Evolutionary conservation across 2,797 vertebrate species (phyloP).

Genomic region (Champsocephalus esox): DNA sequence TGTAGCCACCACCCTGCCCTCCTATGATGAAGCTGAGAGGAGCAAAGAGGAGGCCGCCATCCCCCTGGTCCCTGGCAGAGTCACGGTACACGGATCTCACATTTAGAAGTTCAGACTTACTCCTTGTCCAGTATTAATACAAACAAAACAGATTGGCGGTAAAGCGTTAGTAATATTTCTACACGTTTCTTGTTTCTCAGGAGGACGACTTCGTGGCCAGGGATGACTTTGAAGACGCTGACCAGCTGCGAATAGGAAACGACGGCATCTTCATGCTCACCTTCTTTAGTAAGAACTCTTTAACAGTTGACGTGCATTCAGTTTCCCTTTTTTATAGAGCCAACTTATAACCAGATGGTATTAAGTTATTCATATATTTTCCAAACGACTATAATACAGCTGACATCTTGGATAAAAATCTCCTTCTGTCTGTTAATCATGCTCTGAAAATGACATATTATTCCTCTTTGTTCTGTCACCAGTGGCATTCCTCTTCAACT

Average conservation of each 20-base stretch:
- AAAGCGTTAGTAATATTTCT: neutral
- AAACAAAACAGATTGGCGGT: neutral
- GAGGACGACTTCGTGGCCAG: constrained; percentile 95
- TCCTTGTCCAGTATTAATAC: neutral
- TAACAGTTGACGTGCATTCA: neutral
- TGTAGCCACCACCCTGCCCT: constrained; percentile 95
- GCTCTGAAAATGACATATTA: neutral
- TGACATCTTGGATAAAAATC: neutral
- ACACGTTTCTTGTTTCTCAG: constrained; percentile 69
- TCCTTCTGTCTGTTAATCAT: neutral
- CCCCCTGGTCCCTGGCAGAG: constrained; percentile 93
- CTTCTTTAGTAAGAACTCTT: constrained; percentile 95
- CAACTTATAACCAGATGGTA: neutral
- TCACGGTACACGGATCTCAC: constrained; percentile 74
- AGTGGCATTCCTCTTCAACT: constrained; percentile 99
- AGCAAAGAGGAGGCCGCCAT: constrained; percentile 93
- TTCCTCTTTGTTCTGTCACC: constrained; percentile 26
- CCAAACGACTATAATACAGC: neutral
- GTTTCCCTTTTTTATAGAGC: neutral
- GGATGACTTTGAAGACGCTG: constrained; percentile 96
- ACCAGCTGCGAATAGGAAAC: constrained; percentile 98
- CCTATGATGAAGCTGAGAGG: constrained; percentile 96
- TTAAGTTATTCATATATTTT: neutral
- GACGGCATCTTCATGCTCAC: constrained; percentile 99
- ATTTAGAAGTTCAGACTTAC: neutral